Evolutionary conservation across 2,888 invertebrate species (phyloP).

Genomic region (Cheilosia vernalis): DNA sequence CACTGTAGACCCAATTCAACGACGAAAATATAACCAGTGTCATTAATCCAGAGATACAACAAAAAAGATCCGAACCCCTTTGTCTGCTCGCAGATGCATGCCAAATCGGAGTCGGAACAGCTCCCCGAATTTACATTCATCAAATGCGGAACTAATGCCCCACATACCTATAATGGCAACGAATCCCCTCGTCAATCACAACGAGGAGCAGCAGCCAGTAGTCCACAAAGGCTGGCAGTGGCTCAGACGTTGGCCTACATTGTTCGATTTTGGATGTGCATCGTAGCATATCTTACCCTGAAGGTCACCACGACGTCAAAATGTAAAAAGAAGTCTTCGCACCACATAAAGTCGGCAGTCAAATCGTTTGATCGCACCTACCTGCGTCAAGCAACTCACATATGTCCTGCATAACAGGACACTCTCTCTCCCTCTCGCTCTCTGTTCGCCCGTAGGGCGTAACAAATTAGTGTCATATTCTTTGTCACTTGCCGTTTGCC

Average conservation of each 20-base stretch:
- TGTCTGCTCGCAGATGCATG: slow-evolving; percentile 56
- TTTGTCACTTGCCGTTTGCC: slow-evolving; percentile 57
- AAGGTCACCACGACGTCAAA: slow-evolving; percentile 15
- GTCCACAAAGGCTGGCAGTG: slow-evolving; percentile 21
- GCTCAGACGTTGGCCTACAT: slow-evolving; percentile 49
- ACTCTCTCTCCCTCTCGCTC: neutral
- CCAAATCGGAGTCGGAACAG: slow-evolving; percentile 51
- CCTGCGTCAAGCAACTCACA: slow-evolving; percentile 31
- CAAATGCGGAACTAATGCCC: slow-evolving; percentile 69
- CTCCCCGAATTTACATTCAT: slow-evolving; percentile 58
- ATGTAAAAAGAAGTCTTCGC: slow-evolving; percentile 27
- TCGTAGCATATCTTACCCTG: neutral
- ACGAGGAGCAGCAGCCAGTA: neutral
- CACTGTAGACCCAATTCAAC: slow-evolving; percentile 50
- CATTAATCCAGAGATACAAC: slow-evolving; percentile 39
- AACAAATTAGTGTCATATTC: slow-evolving; percentile 67
- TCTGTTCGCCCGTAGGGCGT: slow-evolving; percentile 34
- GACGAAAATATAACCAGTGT: slow-evolving; percentile 54
- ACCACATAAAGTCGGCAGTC: slow-evolving; percentile 63
- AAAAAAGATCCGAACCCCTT: slow-evolving; percentile 12
- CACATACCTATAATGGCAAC: slow-evolving; percentile 56
- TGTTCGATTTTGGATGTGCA: slow-evolving; percentile 29
- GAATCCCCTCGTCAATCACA: slow-evolving; percentile 57
- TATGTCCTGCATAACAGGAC: slow-evolving; percentile 16
- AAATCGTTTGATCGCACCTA: slow-evolving; percentile 59